Conservation (phyloP, 2,797 vertebrate species). For the Mycteria americana region DNA sequence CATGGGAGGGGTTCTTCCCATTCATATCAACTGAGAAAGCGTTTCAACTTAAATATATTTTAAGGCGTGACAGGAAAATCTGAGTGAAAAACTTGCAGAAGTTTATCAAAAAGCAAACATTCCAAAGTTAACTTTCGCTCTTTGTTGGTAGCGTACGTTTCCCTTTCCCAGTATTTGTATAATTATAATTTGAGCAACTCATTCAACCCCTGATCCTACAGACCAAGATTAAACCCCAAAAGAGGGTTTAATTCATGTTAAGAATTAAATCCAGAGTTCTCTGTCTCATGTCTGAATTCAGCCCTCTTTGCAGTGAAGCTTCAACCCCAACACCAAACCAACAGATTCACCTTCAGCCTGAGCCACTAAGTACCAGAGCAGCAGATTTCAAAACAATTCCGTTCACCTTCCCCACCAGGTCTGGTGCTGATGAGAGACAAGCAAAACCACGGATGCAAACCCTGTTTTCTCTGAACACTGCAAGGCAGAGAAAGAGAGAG, state of each 20-base stretch:
- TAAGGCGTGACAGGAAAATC: not conserved
- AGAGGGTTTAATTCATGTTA: not conserved
- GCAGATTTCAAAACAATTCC: not conserved
- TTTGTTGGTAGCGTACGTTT: not conserved
- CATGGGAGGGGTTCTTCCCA: not conserved
- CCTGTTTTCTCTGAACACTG: not conserved
- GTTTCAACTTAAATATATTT: not conserved
- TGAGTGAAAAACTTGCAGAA: not conserved
- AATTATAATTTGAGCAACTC: not conserved
- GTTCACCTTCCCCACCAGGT: not conserved
- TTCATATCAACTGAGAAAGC: not conserved
- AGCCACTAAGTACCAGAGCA: not conserved
- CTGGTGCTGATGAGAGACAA: not conserved
- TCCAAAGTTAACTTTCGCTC: not conserved
- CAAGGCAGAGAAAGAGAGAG: not conserved
- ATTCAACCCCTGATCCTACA: not conserved
- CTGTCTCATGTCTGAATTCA: not conserved
- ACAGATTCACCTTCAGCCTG: not conserved
- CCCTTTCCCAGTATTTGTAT: not conserved
- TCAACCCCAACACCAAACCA: not conserved
- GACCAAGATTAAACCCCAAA: not conserved
- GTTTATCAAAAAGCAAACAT: constrained; percentile 21
- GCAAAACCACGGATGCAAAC: not conserved
- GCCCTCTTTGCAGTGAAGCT: not conserved
- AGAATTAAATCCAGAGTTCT: not conserved